Conservation (phyloP, 1,140 invertebrate species). For the Schlechtendalia chinensis region DNA sequence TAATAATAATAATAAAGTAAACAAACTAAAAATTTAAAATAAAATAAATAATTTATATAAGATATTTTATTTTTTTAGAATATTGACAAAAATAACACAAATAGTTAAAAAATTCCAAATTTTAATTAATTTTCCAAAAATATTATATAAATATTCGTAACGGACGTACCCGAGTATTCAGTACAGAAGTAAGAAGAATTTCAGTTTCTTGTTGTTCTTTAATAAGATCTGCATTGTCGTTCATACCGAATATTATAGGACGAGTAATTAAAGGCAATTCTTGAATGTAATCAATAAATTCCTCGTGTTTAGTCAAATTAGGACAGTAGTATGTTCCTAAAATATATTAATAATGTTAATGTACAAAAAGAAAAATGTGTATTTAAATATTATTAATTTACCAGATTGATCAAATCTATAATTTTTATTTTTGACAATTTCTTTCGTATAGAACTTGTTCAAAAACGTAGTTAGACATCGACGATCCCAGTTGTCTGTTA, state of each 20-base stretch:
- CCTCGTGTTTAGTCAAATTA: slow-evolving; percentile 69
- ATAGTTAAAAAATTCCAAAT: too few species aligned
- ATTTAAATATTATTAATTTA: background rate
- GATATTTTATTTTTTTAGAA: too few species aligned
- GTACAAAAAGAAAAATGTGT: too few species aligned
- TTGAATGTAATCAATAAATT: slow-evolving; percentile 65
- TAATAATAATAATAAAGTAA: too few species aligned
- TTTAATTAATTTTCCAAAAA: too few species aligned
- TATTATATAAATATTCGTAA: too few species aligned
- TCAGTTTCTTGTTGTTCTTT: slow-evolving; percentile 89
- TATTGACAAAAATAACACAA: too few species aligned
- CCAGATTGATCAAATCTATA: slow-evolving; percentile 47
- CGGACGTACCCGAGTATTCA: slow-evolving; percentile 78
- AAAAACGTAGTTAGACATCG: slow-evolving; percentile 82
- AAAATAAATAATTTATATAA: too few species aligned
- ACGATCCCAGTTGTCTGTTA: slow-evolving; percentile 93
- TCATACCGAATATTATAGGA: slow-evolving; percentile 88
- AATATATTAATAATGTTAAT: too few species aligned
- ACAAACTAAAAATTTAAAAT: too few species aligned
- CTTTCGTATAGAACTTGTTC: slow-evolving; percentile 71
- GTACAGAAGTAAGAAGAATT: slow-evolving; percentile 73
- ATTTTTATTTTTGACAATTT: slow-evolving; percentile 54
- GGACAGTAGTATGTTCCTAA: slow-evolving; percentile 75
- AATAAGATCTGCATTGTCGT: slow-evolving; percentile 90
- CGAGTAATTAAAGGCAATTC: slow-evolving; percentile 69